Evolutionary conservation across 1,140 invertebrate genomes (phyloP).

Genomic region (Linepithema humile): DNA sequence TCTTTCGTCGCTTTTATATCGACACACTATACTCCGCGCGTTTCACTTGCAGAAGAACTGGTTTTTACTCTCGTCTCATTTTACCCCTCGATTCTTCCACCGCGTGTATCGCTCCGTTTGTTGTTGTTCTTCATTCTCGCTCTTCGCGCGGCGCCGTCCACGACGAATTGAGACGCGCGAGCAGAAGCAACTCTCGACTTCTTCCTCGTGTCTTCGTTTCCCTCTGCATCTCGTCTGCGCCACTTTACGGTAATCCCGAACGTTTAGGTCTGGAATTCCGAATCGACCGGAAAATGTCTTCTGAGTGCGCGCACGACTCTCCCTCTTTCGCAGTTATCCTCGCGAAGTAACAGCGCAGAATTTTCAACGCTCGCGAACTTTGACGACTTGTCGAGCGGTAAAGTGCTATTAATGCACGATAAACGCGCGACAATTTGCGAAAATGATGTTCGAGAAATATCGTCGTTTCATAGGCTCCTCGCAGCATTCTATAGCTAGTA

Average conservation of each 20-base stretch:
- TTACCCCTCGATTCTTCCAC: not conserved
- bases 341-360: slow-evolving; percentile 32
- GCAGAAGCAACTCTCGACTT: not conserved
- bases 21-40: slow-evolving; percentile 4
- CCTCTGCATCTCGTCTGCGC: not conserved
- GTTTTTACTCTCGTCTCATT: slow-evolving; percentile 53
- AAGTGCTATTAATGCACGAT: slow-evolving; percentile 53
- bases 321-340: slow-evolving; percentile 39
- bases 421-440: slow-evolving; percentile 41
- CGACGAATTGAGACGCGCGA: slow-evolving; percentile 18
- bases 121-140: slow-evolving; percentile 31
- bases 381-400: slow-evolving; percentile 9
- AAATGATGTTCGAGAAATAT: slow-evolving; percentile 26
- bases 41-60: slow-evolving; percentile 51
- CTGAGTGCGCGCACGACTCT: slow-evolving; percentile 30
- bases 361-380: slow-evolving; percentile 40
- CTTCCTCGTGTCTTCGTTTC: not conserved
- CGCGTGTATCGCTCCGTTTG: slow-evolving; percentile 29
- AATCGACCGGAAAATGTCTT: slow-evolving; percentile 37
- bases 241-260: slow-evolving; percentile 46
- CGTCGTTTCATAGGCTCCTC: not conserved
- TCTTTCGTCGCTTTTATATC: slow-evolving; percentile 41
- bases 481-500: not conserved
- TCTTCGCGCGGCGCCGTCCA: not conserved
- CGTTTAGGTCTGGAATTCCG: slow-evolving; percentile 23